A percentile compares a stretch with the other conserved stretches of the same genome.
phyloP scores from a whole-genome alignment of 2,113 vertebrate genomes.

The Pollachius pollachius region DNA sequence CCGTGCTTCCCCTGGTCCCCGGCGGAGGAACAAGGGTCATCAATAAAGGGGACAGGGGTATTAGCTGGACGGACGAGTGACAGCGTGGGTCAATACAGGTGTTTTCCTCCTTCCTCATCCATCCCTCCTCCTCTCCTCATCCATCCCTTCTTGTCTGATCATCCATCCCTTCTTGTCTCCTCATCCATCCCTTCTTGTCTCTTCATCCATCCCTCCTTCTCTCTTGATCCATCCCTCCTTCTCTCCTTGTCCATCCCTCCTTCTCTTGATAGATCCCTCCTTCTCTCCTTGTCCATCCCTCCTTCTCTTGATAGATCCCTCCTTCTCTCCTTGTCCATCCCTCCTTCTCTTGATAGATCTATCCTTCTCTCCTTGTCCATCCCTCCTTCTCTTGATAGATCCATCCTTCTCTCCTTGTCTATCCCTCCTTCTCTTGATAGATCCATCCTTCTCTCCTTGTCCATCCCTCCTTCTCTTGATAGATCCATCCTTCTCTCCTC shows the following conservation, averaged over 20 bases:
- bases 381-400: too few relatives aligned
- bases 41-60: slow-evolving; percentile 22
- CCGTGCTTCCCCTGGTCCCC: slow-evolving; percentile 28
- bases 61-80: background rate
- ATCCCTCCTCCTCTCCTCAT: background rate
- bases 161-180: background rate
- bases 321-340: background rate
- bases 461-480: background rate
- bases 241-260: background rate
- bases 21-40: slow-evolving; percentile 34
- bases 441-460: too few relatives aligned
- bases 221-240: background rate
- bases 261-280: background rate
- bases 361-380: background rate
- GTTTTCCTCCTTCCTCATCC: background rate
- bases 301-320: background rate
- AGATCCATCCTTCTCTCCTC: background rate
- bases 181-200: background rate
- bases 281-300: background rate
- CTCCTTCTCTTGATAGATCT: background rate
- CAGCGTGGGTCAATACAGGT: background rate
- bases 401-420: too few relatives aligned
- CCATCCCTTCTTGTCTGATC: background rate
- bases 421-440: too few relatives aligned
- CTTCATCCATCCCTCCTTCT: background rate